Evolutionary conservation across 2,113 vertebrate species (phyloP).

Genomic region (Microtus richardsoni): DNA sequence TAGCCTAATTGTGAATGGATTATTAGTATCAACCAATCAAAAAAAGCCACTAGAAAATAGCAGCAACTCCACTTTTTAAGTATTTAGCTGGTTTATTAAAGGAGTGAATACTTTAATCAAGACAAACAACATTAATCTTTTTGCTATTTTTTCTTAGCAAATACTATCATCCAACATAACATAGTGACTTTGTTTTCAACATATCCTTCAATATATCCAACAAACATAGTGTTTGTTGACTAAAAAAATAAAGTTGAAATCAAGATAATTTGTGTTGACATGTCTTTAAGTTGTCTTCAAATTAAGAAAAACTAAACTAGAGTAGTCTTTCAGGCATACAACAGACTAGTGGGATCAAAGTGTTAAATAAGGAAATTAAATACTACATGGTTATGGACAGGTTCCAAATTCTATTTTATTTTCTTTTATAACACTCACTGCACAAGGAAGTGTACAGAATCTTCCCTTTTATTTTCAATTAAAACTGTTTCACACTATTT

Average conservation of each 20-base stretch:
- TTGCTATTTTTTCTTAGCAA: slow-evolving; percentile 37
- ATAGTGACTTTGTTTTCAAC: slow-evolving; percentile 23
- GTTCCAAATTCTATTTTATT: slow-evolving; percentile 46
- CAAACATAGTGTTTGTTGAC: neutral
- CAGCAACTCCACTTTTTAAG: slow-evolving; percentile 8
- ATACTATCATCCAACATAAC: neutral
- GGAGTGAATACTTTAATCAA: neutral
- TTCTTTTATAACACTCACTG: slow-evolving; percentile 44
- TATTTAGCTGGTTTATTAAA: slow-evolving; percentile 22
- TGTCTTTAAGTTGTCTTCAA: slow-evolving; percentile 39
- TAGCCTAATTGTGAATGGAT: neutral
- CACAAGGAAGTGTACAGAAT: neutral
- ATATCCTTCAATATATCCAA: neutral
- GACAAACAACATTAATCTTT: slow-evolving; percentile 14
- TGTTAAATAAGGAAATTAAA: slow-evolving; percentile 9
- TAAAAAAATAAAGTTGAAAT: slow-evolving; percentile 54
- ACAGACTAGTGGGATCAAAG: neutral
- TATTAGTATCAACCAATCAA: neutral
- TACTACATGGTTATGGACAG: neutral
- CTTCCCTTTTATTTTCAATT: slow-evolving; percentile 8
- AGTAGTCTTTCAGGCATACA: neutral
- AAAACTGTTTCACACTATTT: slow-evolving; percentile 6
- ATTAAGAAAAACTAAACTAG: slow-evolving; percentile 18
- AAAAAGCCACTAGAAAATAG: slow-evolving; percentile 10
- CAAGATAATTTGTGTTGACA: slow-evolving; percentile 15